Base-by-base conservation (phyloP, 2,113 vertebrate species). In the Pseudopipra pipra region DNA sequence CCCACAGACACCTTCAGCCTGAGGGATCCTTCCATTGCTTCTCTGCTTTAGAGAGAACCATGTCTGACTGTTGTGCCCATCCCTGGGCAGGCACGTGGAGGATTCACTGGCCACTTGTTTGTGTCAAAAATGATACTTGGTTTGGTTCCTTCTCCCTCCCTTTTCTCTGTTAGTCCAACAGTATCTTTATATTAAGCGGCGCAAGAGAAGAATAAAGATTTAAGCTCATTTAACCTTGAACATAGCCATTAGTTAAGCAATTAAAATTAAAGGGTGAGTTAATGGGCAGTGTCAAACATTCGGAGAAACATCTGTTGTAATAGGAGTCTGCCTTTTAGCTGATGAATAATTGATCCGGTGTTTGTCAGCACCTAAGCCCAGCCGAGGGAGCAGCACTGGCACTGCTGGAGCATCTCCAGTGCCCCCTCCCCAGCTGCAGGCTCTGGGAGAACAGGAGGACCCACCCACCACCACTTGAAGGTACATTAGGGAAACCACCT, bases 251-350 rank as follows among this genome's bases (percentile, higher is more conserved):
- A 97, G 97, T 96, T 97, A 96, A 95, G 95, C 96, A 97, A 97
- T 97, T 97, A 97, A 97, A 97, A 96, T 95, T 95, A 97, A 97
- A 97, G 97, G 92, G 93, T 97, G 96, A 97, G 96, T 97, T 97
- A 97, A 97, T 97, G 96, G 97, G 92, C 92, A 97, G 96, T 96
- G 96, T 97, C 97, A 97, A 97, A 96, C 97, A 97, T 96, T 95
- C 59, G 4, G 92, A 96, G 93, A 97, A 97, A 96, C 97, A 97
- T 97, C 97, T 97, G 97, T 89, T 95, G 94, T 90, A 85, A 95
- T 97, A 96, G 96, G 95, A 95, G 89, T 94, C 95, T 95, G 93
- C 92, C 68, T 96, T 97, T 96, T 96, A 95, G 81, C 49, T 96
- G 95, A 97, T 97, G 97, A 97, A 97, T 97, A 96, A 97, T 97